Evolutionary conservation across 2,888 invertebrate genomes (phyloP).

Genomic region (Orchesellides sinensis): DNA sequence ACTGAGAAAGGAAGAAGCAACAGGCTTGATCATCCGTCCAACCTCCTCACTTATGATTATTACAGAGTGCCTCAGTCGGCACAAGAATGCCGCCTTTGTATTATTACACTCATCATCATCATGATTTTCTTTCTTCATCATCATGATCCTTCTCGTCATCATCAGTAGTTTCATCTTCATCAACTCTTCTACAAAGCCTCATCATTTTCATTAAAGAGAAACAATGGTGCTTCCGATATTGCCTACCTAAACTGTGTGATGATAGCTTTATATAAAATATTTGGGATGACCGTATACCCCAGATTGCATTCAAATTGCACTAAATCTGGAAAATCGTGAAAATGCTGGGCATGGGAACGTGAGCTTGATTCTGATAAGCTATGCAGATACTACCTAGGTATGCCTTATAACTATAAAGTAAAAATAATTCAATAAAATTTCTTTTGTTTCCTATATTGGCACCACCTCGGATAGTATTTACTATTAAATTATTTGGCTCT

Average conservation of each 20-base stretch:
- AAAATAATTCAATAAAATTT: too few species aligned
- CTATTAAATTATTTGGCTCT: conserved; percentile 92
- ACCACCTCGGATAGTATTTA: conserved; percentile 75
- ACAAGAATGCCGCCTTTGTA: conserved; percentile 68
- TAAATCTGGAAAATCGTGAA: too few species aligned
- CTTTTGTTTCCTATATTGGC: conserved; percentile 79
- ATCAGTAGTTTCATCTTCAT: conserved; percentile 32
- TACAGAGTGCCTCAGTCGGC: conserved; percentile 68
- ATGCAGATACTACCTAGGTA: too few species aligned
- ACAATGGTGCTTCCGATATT: conserved; percentile 50
- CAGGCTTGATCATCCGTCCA: conserved; percentile 53
- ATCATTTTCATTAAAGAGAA: conserved; percentile 28
- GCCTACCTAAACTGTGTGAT: too few species aligned
- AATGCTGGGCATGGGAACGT: too few species aligned
- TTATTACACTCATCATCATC: conserved; percentile 66
- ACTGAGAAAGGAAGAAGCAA: conserved; percentile 54
- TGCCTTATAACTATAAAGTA: too few species aligned
- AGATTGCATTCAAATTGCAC: too few species aligned
- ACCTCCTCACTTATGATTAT: conserved; percentile 67
- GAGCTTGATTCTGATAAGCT: too few species aligned
- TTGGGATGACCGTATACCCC: too few species aligned
- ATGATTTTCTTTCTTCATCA: conserved; percentile 33
- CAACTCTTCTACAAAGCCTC: conserved; percentile 27
- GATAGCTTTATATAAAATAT: too few species aligned
- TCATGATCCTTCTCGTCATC: conserved; percentile 50